Base-by-base conservation (phyloP, 2,888 invertebrate species). In the Chironomus tentans region DNA sequence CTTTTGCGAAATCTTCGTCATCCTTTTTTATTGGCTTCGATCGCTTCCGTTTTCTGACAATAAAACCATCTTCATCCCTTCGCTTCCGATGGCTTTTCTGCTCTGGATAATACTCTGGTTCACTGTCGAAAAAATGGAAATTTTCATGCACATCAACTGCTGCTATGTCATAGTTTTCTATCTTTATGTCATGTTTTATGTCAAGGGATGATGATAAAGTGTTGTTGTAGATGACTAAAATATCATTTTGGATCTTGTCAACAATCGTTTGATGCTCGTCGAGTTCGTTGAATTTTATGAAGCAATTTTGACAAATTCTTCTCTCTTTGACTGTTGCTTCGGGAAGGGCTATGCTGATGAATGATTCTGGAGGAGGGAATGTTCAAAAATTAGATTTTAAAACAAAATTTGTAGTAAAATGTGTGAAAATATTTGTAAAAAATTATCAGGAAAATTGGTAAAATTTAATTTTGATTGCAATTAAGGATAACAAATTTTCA, bases 201-300 rank as follows among this genome's bases (percentile, higher is more conserved):
- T 74, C 74, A 5, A 50, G 18, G 0, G 65, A 10, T 56, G 15
- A 2, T 4, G 56, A 15, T 6, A 56, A 18, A 1, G 56, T 56
- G 12, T 22, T 28, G 13, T 65, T 47, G n/a, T 65, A 74, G 13
- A 65, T 28, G 12, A 13, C 12, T 10, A 68, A 10, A 7, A 74
- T 10, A 2, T 74, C 74, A 18, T 68, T 21, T 68, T 74, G 62
- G 10, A 74, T 74, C 6, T 46, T 62, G 15, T 47, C 28, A 6
- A 62, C 65, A 5, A 46, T 68, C 3, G 74, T 68, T 22, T 22
- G 28, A n/a, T 68, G 74, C 22, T 74, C 74, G 12, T 74, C 74
- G 4, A 24, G 28, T 48, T 74, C 74, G 21, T 74, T 74, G 22
- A 74, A 74, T 38, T 74, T 74, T n/a, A 74, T 74, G n/a, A 74